Evolutionary conservation across 2,113 vertebrate genomes (phyloP).

Genomic region (Alouatta palliata): DNA sequence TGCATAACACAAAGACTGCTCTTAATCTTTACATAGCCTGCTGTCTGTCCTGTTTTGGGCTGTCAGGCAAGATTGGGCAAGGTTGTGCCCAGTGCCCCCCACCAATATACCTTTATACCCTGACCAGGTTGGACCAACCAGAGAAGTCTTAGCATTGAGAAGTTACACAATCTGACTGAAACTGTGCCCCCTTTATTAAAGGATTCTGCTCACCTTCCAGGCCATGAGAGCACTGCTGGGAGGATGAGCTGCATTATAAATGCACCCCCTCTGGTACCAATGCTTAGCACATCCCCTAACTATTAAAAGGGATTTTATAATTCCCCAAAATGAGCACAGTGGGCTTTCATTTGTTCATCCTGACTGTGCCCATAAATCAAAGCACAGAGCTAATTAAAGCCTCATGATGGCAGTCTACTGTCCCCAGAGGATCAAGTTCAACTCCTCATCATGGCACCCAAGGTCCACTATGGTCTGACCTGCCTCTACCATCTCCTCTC

Average conservation of each 20-base stretch:
- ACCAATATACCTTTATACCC: not conserved
- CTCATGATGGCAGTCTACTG: not conserved
- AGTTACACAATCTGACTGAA: not conserved
- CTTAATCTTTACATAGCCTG: not conserved
- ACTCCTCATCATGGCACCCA: not conserved
- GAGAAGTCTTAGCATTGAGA: not conserved
- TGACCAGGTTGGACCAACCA: not conserved
- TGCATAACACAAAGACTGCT: not conserved
- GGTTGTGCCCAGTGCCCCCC: not conserved
- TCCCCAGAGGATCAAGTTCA: not conserved
- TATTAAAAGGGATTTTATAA: conserved; percentile 47
- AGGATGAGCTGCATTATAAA: not conserved
- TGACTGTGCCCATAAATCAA: not conserved
- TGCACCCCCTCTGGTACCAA: not conserved
- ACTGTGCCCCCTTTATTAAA: not conserved
- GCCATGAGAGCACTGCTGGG: not conserved
- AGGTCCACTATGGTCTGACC: not conserved
- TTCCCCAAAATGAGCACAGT: conserved; percentile 9
- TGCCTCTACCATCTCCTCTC: not conserved
- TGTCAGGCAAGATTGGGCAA: not conserved
- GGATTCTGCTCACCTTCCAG: not conserved
- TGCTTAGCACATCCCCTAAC: not conserved
- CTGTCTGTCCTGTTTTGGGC: not conserved
- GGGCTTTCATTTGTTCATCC: not conserved
- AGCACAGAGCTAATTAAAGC: conserved; percentile 14